Percentiles rank a stretch among this genome's conserved stretches.
These are phyloP conservation scores for Leptinotarsa lineolata DNA, from an alignment of 1,140 invertebrate genomes.

Conservation along the genomic window DNA sequence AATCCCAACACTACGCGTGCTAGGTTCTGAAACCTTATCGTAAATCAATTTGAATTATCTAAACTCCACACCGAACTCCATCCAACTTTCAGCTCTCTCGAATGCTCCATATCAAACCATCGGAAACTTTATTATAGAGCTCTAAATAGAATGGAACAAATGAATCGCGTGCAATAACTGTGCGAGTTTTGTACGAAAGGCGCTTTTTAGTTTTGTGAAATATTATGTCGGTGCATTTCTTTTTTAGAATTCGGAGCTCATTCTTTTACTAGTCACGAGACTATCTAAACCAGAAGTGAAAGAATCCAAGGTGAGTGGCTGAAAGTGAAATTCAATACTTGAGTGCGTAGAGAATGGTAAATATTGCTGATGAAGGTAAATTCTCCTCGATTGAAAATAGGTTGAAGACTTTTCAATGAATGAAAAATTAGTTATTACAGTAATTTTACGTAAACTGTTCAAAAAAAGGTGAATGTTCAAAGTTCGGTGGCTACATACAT, in stretches of 20 bases:
- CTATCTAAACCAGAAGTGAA: not conserved
- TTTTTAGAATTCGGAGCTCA: not conserved
- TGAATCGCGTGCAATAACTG: not conserved
- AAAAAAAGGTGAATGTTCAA: too few relatives aligned
- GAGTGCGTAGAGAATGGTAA: too few relatives aligned
- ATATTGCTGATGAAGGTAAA: too few relatives aligned
- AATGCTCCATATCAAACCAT: not conserved
- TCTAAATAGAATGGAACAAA: not conserved
- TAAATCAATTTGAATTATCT: slow-evolving; percentile 3
- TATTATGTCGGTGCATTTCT: slow-evolving; percentile 12
- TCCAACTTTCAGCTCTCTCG: not conserved
- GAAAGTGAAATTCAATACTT: too few relatives aligned
- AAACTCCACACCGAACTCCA: slow-evolving; percentile 2
- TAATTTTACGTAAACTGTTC: too few relatives aligned
- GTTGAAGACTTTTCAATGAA: too few relatives aligned
- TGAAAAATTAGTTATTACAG: too few relatives aligned
- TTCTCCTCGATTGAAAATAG: too few relatives aligned
- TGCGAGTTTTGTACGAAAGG: not conserved
- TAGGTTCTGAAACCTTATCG: slow-evolving; percentile 1
- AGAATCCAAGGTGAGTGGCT: not conserved
- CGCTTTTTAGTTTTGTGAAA: slow-evolving; percentile 2
- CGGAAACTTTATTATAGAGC: not conserved
- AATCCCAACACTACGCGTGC: slow-evolving; percentile 1
- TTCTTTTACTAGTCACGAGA: not conserved
- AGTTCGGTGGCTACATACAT: too few relatives aligned